phyloP scores from a whole-genome alignment of 2,888 invertebrate genomes.

The Hirtodrosophila duncani region DNA sequence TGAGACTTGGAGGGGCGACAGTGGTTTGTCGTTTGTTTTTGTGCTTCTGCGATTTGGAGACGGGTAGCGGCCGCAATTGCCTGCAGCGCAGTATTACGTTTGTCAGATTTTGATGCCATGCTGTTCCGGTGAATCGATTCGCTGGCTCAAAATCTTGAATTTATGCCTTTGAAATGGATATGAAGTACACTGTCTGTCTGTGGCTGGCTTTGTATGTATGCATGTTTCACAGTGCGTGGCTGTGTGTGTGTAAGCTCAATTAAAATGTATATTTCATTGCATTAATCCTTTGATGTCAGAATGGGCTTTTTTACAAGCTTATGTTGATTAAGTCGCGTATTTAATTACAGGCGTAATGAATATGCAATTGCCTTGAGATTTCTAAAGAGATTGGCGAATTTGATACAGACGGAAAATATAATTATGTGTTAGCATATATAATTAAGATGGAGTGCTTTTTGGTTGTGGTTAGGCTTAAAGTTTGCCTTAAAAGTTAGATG shows the following conservation, averaged over 20 bases:
- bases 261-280: conserved; percentile 59
- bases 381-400: conserved; percentile 6
- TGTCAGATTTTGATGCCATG: conserved; percentile 59
- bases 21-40: conserved; percentile 40
- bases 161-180: conserved; percentile 55
- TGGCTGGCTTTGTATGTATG: too few relatives aligned
- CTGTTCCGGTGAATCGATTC: conserved; percentile 45
- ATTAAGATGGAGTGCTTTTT: too few relatives aligned
- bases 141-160: too few relatives aligned
- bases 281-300: conserved; percentile 63
- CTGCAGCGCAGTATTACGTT: conserved; percentile 67
- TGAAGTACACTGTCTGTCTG: too few relatives aligned
- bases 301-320: conserved; percentile 10
- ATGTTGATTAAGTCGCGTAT: conserved; percentile 48
- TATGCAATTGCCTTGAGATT: conserved; percentile 1
- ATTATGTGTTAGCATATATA: background rate
- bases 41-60: too few relatives aligned
- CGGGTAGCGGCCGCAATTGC: conserved; percentile 20
- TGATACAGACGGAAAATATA: background rate
- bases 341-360: conserved; percentile 25
- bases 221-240: too few relatives aligned
- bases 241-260: conserved; percentile 38
- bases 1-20: conserved; percentile 37
- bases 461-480: too few relatives aligned
- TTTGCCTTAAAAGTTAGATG: too few relatives aligned